Percentiles rank a stretch among this genome's conserved stretches.
These are phyloP conservation scores for Zeus faber DNA, from an alignment of 2,113 vertebrate genomes.

Conservation along the genomic window DNA sequence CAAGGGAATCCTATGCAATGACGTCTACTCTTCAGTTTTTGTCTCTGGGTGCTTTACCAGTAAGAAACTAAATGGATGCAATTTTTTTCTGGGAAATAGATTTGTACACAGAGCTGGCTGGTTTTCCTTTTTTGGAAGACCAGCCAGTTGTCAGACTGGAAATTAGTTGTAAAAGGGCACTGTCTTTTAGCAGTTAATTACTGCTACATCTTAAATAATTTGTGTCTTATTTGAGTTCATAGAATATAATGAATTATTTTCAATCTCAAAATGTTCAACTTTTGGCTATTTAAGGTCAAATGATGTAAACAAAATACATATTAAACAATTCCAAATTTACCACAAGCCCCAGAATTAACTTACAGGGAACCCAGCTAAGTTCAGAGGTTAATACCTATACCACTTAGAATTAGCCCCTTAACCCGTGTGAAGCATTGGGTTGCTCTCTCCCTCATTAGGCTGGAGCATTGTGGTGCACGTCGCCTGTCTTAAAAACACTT, in stretches of 20 bases:
- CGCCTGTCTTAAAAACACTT: constrained; percentile 16
- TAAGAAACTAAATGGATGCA: too few species aligned
- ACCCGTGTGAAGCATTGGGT: constrained; percentile 4
- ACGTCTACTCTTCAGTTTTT: constrained; percentile 37
- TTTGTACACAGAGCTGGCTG: constrained; percentile 1
- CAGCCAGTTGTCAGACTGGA: too few species aligned
- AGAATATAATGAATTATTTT: too few species aligned
- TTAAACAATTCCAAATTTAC: not conserved
- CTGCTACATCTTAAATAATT: too few species aligned
- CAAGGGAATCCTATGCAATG: constrained; percentile 48
- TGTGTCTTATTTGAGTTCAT: too few species aligned
- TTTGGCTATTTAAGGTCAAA: too few species aligned
- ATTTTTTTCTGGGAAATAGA: not conserved
- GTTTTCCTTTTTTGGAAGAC: constrained; percentile 22
- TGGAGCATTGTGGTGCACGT: constrained; percentile 19
- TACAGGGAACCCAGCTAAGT: constrained; percentile 19
- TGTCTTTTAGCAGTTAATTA: too few species aligned
- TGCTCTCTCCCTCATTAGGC: constrained; percentile 8
- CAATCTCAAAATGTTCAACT: too few species aligned
- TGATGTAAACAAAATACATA: too few species aligned
- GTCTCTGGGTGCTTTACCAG: constrained; percentile 7
- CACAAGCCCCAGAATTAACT: not conserved
- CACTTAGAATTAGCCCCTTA: not conserved
- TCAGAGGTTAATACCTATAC: constrained; percentile 26
- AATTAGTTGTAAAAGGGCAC: too few species aligned